phyloP scores from a whole-genome alignment of 2,888 invertebrate genomes.

The Pasiphila rectangulata region DNA sequence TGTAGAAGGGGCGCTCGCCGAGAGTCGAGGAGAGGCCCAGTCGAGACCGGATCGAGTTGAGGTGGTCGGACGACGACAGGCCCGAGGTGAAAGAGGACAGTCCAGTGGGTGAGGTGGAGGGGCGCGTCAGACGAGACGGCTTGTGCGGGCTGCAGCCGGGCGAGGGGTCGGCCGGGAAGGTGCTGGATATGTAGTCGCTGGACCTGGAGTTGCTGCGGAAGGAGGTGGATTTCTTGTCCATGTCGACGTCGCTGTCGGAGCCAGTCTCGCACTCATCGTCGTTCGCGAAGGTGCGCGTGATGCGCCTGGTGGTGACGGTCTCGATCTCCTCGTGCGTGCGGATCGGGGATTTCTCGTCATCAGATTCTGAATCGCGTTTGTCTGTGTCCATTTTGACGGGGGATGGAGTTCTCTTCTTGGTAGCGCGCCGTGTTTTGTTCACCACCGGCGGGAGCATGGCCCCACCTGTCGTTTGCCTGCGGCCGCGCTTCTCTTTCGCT shows the following conservation, averaged over 20 bases:
- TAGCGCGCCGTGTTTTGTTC: conserved; percentile 61
- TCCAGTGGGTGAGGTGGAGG: conserved; percentile 54
- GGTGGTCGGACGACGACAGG: conserved; percentile 70
- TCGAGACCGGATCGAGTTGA: conserved; percentile 81
- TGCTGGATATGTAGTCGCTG: conserved; percentile 71
- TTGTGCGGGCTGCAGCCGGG: conserved; percentile 64
- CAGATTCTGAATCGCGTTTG: conserved; percentile 63
- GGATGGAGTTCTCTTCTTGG: conserved; percentile 67
- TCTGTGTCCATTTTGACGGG: conserved; percentile 68
- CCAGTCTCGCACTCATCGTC: conserved; percentile 85
- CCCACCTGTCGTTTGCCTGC: conserved; percentile 65
- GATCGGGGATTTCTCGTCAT: conserved; percentile 64
- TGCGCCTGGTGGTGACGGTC: conserved; percentile 76
- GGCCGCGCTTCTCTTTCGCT: conserved; percentile 71
- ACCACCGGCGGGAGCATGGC: conserved; percentile 74
- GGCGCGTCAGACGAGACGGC: conserved; percentile 64
- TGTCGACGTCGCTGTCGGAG: conserved; percentile 85
- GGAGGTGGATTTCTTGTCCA: conserved; percentile 64
- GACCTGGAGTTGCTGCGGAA: conserved; percentile 64
- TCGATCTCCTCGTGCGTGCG: conserved; percentile 74
- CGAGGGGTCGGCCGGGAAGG: conserved; percentile 55
- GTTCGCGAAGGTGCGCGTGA: conserved; percentile 71
- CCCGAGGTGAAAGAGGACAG: conserved; percentile 51
- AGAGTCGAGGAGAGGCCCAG: conserved; percentile 75
- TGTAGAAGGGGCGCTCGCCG: conserved; percentile 60